These are phyloP conservation scores for Luffia ferchaultella DNA, from an alignment of 2,888 invertebrate genomes.

Conservation along the genomic window DNA sequence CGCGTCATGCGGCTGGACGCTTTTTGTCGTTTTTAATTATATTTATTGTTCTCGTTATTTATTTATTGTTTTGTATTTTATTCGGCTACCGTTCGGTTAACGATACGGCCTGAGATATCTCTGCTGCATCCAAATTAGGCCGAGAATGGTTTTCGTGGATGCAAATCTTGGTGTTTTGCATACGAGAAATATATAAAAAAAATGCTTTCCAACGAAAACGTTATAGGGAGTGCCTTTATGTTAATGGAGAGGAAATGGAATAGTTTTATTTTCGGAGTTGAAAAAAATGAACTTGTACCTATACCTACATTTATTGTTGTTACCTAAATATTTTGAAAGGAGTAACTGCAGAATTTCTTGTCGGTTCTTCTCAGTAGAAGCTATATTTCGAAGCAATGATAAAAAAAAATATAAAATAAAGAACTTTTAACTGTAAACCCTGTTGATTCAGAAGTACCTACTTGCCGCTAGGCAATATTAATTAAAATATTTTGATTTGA, in stretches of 20 bases:
- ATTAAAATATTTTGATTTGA: no score
- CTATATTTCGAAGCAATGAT: no score
- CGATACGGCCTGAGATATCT: constrained; percentile 48
- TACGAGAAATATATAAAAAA: constrained; percentile 31
- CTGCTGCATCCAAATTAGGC: constrained; percentile 55
- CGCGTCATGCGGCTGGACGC: constrained; percentile 53
- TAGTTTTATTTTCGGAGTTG: constrained; percentile 8
- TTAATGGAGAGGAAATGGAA: constrained; percentile 15
- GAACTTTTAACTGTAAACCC: no score
- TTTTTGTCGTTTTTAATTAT: constrained; percentile 63
- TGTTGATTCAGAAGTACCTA: no score
- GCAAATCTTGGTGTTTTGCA: constrained; percentile 52
- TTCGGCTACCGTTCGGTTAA: constrained; percentile 22
- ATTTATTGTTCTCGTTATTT: constrained; percentile 63
- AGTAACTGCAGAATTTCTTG: no score
- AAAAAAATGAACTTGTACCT: constrained; percentile 20
- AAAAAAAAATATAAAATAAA: no score
- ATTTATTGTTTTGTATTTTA: constrained; percentile 29
- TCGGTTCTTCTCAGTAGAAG: no score
- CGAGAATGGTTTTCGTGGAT: constrained; percentile 37
- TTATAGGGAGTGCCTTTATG: constrained; percentile 30
- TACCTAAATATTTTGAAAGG: no score
- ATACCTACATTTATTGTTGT: constrained; percentile 21
- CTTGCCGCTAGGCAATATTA: no score
- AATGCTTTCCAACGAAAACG: constrained; percentile 39